Conservation (phyloP, 2,113 vertebrate genomes). For the Percina caprodes region DNA sequence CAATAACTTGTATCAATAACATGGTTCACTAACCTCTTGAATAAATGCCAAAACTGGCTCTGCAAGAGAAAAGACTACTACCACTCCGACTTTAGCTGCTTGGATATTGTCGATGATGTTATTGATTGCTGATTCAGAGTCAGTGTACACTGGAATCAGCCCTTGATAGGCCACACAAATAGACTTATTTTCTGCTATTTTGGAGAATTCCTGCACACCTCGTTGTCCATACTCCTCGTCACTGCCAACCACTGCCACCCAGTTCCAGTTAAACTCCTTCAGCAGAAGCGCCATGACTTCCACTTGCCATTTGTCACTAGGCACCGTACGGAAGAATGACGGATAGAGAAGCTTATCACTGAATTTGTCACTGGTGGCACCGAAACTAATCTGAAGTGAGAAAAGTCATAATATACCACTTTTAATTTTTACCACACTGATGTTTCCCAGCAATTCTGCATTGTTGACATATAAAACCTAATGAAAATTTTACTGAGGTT, state of each 20-base stretch:
- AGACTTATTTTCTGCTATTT: conserved; percentile 46
- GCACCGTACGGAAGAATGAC: conserved; percentile 90
- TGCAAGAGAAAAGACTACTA: conserved; percentile 79
- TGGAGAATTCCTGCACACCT: conserved; percentile 85
- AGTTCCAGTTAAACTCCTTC: conserved; percentile 87
- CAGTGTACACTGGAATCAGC: conserved; percentile 77
- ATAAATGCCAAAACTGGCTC: conserved; percentile 69
- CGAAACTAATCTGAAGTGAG: conserved; percentile 87
- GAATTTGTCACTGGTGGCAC: conserved; percentile 87
- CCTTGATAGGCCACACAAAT: conserved; percentile 90
- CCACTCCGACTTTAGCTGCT: conserved; percentile 72
- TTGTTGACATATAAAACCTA: background rate
- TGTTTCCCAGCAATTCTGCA: background rate
- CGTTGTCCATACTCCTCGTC: conserved; percentile 88
- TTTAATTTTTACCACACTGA: conserved; percentile 8
- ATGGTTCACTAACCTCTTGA: conserved; percentile 66
- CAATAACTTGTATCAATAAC: background rate
- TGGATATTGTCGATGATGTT: conserved; percentile 52
- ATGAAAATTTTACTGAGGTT: background rate
- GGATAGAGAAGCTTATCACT: conserved; percentile 86
- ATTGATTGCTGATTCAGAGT: conserved; percentile 32
- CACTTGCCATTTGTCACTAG: conserved; percentile 86
- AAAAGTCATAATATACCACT: conserved; percentile 3
- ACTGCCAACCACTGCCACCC: conserved; percentile 88
- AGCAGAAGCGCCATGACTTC: conserved; percentile 82